Conservation (phyloP, 2,113 vertebrate genomes). For the Mobula hypostoma region DNA sequence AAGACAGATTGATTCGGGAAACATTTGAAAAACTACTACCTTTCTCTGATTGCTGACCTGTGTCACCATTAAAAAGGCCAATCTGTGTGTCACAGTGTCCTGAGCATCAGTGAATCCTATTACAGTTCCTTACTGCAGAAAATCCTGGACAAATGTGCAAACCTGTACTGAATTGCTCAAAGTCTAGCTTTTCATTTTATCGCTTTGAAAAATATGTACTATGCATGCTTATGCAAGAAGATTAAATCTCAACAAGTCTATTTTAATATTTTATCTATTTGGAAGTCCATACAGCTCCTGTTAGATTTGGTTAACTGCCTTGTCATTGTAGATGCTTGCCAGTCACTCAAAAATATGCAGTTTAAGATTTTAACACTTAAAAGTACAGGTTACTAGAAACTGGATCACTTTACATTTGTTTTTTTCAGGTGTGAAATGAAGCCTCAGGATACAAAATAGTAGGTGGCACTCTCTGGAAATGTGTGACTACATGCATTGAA, state of each 20-base stretch:
- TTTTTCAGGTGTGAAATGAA: not conserved
- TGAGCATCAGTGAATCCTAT: not conserved
- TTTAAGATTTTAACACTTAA: not conserved
- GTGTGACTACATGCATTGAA: not conserved
- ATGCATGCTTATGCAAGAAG: conserved; percentile 11
- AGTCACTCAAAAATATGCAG: not conserved
- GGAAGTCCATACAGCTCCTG: conserved; percentile 7
- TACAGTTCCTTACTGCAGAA: conserved; percentile 12
- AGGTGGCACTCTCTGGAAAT: not conserved
- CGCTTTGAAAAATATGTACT: conserved; percentile 24
- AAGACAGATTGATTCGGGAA: not conserved
- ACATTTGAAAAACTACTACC: not conserved
- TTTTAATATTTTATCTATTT: conserved; percentile 34
- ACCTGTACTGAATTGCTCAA: not conserved
- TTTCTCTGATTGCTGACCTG: conserved; percentile 25
- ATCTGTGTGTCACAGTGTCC: conserved; percentile 31
- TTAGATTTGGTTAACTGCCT: not conserved
- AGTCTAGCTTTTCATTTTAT: conserved; percentile 7
- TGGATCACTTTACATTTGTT: not conserved
- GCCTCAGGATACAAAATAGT: too few relatives aligned
- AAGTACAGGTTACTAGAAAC: not conserved
- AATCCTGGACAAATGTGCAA: conserved; percentile 20
- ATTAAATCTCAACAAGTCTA: conserved; percentile 19
- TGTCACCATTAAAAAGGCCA: not conserved
- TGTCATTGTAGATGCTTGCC: not conserved